Evolutionary conservation across 2,888 invertebrate species (phyloP).

Genomic region (Orchesellides sinensis): DNA sequence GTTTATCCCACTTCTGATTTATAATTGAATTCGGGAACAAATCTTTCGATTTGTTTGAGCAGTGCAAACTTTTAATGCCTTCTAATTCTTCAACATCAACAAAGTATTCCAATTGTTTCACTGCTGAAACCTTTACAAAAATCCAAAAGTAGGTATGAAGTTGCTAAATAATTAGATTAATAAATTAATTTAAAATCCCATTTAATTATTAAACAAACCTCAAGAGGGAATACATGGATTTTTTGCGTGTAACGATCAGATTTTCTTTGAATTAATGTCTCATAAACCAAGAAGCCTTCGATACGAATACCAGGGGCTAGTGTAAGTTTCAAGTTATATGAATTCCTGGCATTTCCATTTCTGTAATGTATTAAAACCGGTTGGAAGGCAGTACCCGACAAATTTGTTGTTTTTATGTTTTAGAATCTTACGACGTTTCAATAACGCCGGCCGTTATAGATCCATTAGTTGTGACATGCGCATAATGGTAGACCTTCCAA

Average conservation of each 20-base stretch:
- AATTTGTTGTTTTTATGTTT: neutral
- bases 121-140: neutral
- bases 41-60: neutral
- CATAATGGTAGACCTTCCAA: conserved; percentile 73
- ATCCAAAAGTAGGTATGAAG: neutral
- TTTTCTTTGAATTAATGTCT: conserved; percentile 21
- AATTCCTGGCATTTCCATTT: neutral
- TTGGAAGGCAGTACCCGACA: neutral
- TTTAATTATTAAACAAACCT: too few species aligned
- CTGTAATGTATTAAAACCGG: neutral
- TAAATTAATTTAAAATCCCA: too few species aligned
- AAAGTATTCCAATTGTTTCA: conserved; percentile 2
- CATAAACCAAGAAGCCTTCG: conserved; percentile 21
- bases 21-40: conserved; percentile 2
- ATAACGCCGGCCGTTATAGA: conserved; percentile 53
- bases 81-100: conserved; percentile 45
- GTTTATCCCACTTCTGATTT: neutral
- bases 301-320: conserved; percentile 2
- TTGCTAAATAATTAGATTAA: neutral
- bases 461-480: conserved; percentile 72
- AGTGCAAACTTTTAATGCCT: neutral
- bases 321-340: conserved; percentile 34
- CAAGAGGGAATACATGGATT: conserved; percentile 27
- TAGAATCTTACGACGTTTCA: conserved; percentile 48
- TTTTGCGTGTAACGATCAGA: neutral